phyloP scores from a whole-genome alignment of 2,797 vertebrate species.

The Bucorvus abyssinicus region DNA sequence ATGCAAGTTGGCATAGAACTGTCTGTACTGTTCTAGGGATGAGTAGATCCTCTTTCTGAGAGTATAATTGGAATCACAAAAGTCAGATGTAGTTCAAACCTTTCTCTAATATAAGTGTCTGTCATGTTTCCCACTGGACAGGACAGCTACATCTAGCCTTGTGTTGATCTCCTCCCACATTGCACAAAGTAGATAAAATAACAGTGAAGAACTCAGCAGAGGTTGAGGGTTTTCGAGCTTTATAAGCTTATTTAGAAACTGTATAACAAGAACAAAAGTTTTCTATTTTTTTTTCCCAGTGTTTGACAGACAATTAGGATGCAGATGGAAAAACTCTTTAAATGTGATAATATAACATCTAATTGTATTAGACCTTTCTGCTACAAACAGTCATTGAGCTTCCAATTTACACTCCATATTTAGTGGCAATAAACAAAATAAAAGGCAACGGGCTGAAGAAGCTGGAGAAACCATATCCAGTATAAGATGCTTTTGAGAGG shows the following conservation, averaged over 20 bases:
- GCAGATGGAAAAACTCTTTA: background rate
- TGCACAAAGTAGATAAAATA: background rate
- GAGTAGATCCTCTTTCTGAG: background rate
- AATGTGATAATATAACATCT: background rate
- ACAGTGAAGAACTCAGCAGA: background rate
- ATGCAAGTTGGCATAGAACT: rapidly evolving
- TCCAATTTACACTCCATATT: background rate
- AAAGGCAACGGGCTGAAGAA: background rate
- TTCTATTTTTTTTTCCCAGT: background rate
- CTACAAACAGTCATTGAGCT: background rate
- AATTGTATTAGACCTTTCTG: background rate
- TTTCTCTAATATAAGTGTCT: background rate
- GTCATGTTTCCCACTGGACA: background rate
- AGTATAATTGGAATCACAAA: background rate
- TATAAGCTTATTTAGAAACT: background rate
- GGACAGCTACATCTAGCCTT: background rate
- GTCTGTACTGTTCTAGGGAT: background rate
- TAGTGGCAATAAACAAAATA: background rate
- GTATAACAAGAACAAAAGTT: background rate
- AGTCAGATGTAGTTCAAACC: background rate
- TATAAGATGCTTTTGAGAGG: background rate
- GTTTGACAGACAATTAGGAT: background rate
- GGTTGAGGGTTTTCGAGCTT: background rate
- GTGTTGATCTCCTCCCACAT: rapidly evolving
- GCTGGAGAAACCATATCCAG: background rate